Percentiles rank a stretch among this genome's conserved stretches.
Evolutionary conservation across 23 tunicate genomes (phyloP).

Genomic region (Botrylloides violaceus): DNA sequence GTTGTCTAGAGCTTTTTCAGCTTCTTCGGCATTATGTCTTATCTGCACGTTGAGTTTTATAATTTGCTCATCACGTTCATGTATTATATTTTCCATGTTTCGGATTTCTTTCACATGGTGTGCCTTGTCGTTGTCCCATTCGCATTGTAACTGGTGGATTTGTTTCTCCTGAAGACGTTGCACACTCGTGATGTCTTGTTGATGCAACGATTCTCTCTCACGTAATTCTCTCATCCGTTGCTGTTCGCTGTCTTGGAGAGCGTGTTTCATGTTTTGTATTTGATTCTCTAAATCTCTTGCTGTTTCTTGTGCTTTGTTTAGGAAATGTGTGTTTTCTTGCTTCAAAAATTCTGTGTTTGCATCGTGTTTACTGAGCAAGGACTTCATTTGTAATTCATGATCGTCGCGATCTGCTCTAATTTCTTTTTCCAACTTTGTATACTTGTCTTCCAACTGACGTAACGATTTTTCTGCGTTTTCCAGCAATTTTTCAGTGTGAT

Average conservation of each 20-base stretch:
- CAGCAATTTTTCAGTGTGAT: constrained; percentile 30
- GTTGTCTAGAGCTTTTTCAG: constrained; percentile 82
- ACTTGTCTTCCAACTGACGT: constrained; percentile 11
- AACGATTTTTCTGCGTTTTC: constrained; percentile 7
- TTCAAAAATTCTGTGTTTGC: constrained; percentile 65
- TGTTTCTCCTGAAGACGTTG: constrained; percentile 93
- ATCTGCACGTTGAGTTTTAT: constrained; percentile 38
- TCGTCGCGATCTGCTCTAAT: constrained; percentile 27
- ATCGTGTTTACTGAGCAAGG: constrained; percentile 35
- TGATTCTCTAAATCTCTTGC: constrained; percentile 71
- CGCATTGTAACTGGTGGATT: constrained; percentile 47
- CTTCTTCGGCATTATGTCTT: constrained; percentile 47
- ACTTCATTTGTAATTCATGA: constrained; percentile 6
- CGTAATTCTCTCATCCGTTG: constrained; percentile 58
- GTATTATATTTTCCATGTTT: constrained; percentile 53
- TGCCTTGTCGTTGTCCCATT: constrained; percentile 72
- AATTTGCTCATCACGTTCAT: constrained; percentile 81
- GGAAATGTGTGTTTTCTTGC: constrained; percentile 31
- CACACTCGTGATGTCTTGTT: constrained; percentile 76
- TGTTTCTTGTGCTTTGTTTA: constrained; percentile 45
- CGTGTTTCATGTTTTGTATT: constrained; percentile 58
- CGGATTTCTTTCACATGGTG: constrained; percentile 45
- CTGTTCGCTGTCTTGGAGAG: constrained; percentile 84
- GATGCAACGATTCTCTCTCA: constrained; percentile 78
- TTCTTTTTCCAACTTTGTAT: constrained; percentile 43